phyloP scores from a whole-genome alignment of 2,888 invertebrate species.

The Nezara viridula region DNA sequence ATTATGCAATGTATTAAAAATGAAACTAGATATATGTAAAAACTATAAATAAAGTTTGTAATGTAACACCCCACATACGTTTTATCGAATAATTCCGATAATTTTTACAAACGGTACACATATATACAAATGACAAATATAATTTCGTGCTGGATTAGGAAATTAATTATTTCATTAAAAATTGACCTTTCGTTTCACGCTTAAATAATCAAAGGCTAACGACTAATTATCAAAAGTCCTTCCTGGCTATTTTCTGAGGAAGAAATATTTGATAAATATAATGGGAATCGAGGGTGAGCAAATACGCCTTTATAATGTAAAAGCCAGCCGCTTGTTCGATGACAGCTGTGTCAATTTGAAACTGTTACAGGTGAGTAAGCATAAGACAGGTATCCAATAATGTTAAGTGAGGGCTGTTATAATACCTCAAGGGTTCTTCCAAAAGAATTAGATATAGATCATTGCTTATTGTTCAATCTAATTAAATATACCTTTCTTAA shows the following conservation, averaged over 20 bases:
- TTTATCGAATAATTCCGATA: too few relatives aligned
- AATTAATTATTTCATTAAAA: slow-evolving; percentile 1
- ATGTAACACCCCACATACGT: too few relatives aligned
- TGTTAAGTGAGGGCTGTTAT: background rate
- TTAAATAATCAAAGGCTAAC: background rate
- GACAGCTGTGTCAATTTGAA: slow-evolving; percentile 24
- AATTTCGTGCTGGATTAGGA: background rate
- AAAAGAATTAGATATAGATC: background rate
- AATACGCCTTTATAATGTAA: slow-evolving; percentile 14
- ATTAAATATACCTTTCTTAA: background rate
- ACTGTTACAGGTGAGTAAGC: slow-evolving; percentile 30
- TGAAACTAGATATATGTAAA: too few relatives aligned
- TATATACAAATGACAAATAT: background rate
- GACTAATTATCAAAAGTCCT: background rate
- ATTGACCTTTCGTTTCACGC: background rate
- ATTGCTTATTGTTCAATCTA: background rate
- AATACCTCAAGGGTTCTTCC: background rate
- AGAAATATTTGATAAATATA: slow-evolving; percentile 12
- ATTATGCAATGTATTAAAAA: too few relatives aligned
- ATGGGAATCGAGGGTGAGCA: background rate
- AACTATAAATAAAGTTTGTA: too few relatives aligned
- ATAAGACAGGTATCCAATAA: slow-evolving; percentile 17
- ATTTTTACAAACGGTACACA: too few relatives aligned
- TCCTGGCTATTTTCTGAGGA: background rate
- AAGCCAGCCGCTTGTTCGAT: slow-evolving; percentile 9